phyloP scores from a whole-genome alignment of 2,888 invertebrate species.

The Acrobasis suavella region DNA sequence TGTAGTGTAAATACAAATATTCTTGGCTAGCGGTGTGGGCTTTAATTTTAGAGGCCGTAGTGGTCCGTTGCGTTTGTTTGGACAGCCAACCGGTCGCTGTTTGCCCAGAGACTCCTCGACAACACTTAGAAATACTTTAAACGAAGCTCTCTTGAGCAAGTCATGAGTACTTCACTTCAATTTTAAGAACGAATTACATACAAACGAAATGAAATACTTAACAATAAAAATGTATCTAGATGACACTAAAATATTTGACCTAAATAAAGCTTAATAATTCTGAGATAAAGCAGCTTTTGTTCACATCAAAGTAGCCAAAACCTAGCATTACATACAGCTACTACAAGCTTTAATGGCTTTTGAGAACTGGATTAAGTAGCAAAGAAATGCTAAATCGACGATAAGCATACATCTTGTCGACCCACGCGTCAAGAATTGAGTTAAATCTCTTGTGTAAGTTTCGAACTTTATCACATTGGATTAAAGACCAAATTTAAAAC shows the following conservation, averaged over 20 bases:
- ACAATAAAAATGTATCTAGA: slow-evolving; percentile 10
- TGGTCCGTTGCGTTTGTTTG: slow-evolving; percentile 63
- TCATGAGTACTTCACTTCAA: slow-evolving; percentile 38
- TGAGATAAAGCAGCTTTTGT: slow-evolving; percentile 9
- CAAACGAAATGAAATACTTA: slow-evolving; percentile 14
- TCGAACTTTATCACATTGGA: slow-evolving; percentile 15
- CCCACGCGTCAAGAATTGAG: slow-evolving; percentile 55
- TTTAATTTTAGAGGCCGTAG: slow-evolving; percentile 54
- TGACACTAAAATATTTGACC: neutral
- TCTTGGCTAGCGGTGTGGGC: slow-evolving; percentile 59
- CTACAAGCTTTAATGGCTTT: slow-evolving; percentile 74
- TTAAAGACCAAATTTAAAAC: slow-evolving; percentile 19
- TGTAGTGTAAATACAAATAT: slow-evolving; percentile 67
- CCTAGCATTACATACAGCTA: slow-evolving; percentile 65
- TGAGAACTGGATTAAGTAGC: slow-evolving; percentile 79
- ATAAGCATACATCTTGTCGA: slow-evolving; percentile 77
- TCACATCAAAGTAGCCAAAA: slow-evolving; percentile 46
- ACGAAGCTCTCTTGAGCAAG: slow-evolving; percentile 59
- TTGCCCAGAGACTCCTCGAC: slow-evolving; percentile 70
- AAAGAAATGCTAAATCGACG: slow-evolving; percentile 75
- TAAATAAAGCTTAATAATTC: neutral
- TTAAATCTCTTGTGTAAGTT: neutral
- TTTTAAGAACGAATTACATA: slow-evolving; percentile 27
- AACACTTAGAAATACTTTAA: slow-evolving; percentile 74
- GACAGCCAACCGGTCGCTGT: slow-evolving; percentile 76